These are phyloP conservation scores for Petrolisthes cinctipes DNA, from an alignment of 2,888 invertebrate species.

Conservation along the genomic window DNA sequence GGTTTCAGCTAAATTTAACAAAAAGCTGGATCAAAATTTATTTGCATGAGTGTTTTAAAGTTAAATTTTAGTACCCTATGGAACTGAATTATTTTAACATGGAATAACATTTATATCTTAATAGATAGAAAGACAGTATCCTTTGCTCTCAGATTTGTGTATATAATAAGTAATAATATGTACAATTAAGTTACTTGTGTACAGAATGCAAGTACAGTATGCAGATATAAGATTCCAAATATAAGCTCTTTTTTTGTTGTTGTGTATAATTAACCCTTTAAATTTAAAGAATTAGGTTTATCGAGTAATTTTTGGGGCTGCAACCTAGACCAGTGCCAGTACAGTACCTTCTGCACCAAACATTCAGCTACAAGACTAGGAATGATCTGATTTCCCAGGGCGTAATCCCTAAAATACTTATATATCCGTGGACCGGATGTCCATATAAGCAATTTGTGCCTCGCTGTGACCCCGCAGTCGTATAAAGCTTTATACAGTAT, in stretches of 20 bases:
- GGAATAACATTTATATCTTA: background rate
- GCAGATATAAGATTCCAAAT: background rate
- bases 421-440: too few relatives aligned
- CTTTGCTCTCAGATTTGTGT: constrained; percentile 6
- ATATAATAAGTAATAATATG: constrained; percentile 1
- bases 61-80: too few relatives aligned
- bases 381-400: too few relatives aligned
- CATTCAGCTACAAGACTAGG: too few relatives aligned
- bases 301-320: background rate
- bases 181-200: constrained; percentile 14
- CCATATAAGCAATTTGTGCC: too few relatives aligned
- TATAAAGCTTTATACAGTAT: too few relatives aligned
- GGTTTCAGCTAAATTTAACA: too few relatives aligned
- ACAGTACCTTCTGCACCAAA: background rate
- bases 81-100: too few relatives aligned
- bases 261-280: background rate
- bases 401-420: too few relatives aligned
- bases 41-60: too few relatives aligned
- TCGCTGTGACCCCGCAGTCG: too few relatives aligned
- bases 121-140: background rate
- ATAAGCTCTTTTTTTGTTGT: background rate
- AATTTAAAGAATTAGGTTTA: background rate
- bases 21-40: too few relatives aligned
- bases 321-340: background rate
- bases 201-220: constrained; percentile 9